These are phyloP conservation scores for Plusia festucae DNA, from an alignment of 2,888 invertebrate species.

Conservation along the genomic window DNA sequence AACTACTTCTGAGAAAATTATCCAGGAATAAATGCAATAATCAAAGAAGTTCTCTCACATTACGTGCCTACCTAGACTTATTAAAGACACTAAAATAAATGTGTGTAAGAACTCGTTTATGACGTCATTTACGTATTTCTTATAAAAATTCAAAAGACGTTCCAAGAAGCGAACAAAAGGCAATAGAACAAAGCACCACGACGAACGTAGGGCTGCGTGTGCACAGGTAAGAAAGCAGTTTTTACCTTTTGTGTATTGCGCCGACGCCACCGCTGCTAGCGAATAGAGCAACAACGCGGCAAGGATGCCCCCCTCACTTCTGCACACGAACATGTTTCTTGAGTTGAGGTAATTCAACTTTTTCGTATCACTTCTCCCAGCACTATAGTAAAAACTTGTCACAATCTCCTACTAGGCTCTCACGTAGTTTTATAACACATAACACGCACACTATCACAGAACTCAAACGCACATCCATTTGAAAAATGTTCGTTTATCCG, in stretches of 20 bases:
- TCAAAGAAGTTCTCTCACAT: conserved; percentile 9
- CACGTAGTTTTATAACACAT: conserved; percentile 82
- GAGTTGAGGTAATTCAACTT: conserved; percentile 70
- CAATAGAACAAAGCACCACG: conserved; percentile 78
- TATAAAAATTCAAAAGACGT: conserved; percentile 55
- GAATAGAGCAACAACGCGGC: conserved; percentile 79
- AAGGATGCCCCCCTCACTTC: conserved; percentile 78
- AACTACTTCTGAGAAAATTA: neutral
- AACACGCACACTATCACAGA: conserved; percentile 87
- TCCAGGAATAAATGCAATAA: neutral
- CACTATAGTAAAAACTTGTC: conserved; percentile 84
- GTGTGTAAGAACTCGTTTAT: conserved; percentile 27
- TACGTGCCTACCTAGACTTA: conserved; percentile 6
- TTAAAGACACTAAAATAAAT: conserved; percentile 11
- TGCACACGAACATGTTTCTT: conserved; percentile 79
- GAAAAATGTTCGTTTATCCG: conserved; percentile 89
- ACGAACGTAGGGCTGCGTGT: conserved; percentile 69
- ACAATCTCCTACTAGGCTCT: conserved; percentile 78
- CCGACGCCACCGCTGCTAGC: conserved; percentile 81
- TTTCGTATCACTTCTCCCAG: conserved; percentile 74
- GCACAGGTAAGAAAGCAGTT: conserved; percentile 81
- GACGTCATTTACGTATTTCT: conserved; percentile 50
- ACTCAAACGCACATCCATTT: conserved; percentile 88
- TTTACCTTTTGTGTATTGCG: conserved; percentile 86
- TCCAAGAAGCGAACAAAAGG: conserved; percentile 77